Base-by-base conservation (phyloP, 2,113 vertebrate species). In the Thymallus thymallus region DNA sequence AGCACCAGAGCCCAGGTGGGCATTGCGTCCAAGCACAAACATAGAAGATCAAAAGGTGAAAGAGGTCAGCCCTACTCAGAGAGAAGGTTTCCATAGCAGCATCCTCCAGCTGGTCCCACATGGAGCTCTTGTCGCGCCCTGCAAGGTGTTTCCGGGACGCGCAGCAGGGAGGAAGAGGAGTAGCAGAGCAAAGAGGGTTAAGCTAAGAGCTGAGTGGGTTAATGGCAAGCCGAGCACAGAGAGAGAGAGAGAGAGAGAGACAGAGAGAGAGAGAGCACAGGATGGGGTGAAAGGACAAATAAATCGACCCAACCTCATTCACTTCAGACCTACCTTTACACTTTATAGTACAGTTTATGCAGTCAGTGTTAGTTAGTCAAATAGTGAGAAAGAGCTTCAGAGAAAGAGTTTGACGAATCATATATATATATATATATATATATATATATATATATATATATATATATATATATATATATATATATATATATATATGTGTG, bases 1-100 rank as follows among this genome's bases (percentile, higher is more conserved):
- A 32, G 32, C 32, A 32, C 5, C 32, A 32, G 32, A 45, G 48
- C 35, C 58, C 29, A 16, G 51, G 24, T 20, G 41, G 74, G 7
- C 41, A 66, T 55, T 48, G 58, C 64, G 75, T 45, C 55, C 68
- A 75, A 58, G 77, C 75, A 79, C 68, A 83, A 3, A 74, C 74
- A 69, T 77, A 76, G 79, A 81, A 84, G 23, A 30, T 41, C 82
- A 45, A 83, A 90, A 91, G 89, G 82, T 85, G 83, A 88, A 66
- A 85, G 86, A 85, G 86, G 91, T 88, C 85, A 91, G 86, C 90
- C 95, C 95, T 99, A 99, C 98, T 99, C 94, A 99, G 92, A 94
- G 98, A 99, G 94, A 99, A 98, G 91, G 98, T 99, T 95, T 99
- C 98, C 98, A 99, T 99, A 93, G 98, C 98, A 89, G 97, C 98